Evolutionary conservation across 1,140 invertebrate genomes (phyloP).

Genomic region (Tetramorium alpestre): DNA sequence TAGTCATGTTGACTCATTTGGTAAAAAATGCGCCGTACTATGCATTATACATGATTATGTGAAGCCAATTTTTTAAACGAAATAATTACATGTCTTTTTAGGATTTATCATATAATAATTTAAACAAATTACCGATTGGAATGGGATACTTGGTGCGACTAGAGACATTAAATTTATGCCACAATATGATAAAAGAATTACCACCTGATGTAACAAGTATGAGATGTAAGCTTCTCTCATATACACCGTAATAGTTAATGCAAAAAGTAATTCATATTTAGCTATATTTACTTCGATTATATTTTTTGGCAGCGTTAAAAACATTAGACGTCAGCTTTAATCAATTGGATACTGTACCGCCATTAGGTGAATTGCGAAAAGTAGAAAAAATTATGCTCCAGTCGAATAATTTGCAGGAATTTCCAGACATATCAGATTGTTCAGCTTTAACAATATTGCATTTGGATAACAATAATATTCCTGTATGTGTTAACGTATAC

Average conservation of each 20-base stretch:
- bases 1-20: constrained; percentile 90
- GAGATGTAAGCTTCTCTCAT: constrained; percentile 81
- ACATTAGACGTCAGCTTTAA: constrained; percentile 88
- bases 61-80: not conserved
- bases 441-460: constrained; percentile 90
- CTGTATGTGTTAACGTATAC: constrained; percentile 84
- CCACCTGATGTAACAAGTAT: constrained; percentile 87
- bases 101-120: constrained; percentile 88
- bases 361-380: constrained; percentile 92
- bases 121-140: constrained; percentile 86
- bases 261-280: constrained; percentile 42
- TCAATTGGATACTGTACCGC: constrained; percentile 88
- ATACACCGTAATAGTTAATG: not conserved
- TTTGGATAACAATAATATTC: constrained; percentile 92
- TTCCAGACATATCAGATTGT: constrained; percentile 90
- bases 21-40: constrained; percentile 79
- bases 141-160: constrained; percentile 88
- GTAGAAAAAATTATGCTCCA: constrained; percentile 93
- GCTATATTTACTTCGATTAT: not conserved
- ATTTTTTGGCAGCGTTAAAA: constrained; percentile 84
- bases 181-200: constrained; percentile 87
- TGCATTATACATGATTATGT: not conserved
- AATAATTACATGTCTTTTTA: constrained; percentile 75
- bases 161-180: constrained; percentile 86
- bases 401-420: constrained; percentile 89